Conservation (phyloP, 2,888 invertebrate species). For the Tipula helvola region DNA sequence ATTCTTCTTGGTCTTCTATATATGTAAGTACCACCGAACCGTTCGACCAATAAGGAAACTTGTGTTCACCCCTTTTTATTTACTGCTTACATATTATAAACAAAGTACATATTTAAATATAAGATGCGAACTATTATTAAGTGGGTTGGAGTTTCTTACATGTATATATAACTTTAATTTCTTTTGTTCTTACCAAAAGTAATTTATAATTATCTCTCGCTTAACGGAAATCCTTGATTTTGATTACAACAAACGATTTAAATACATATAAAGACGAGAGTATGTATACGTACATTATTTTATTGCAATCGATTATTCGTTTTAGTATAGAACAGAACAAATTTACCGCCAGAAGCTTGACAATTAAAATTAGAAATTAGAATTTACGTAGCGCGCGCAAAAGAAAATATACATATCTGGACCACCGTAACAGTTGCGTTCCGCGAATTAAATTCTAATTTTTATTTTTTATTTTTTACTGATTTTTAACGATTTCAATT, state of each 20-base stretch:
- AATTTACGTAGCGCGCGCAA: background rate
- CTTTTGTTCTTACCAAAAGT: background rate
- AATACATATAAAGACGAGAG: background rate
- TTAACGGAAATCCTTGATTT: conserved; percentile 8
- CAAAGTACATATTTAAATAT: background rate
- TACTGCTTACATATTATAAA: background rate
- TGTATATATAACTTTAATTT: background rate
- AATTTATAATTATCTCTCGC: background rate
- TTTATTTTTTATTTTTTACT: background rate
- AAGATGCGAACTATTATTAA: conserved; percentile 1
- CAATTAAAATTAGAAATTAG: background rate
- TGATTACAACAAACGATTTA: background rate
- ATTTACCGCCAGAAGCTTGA: conserved; percentile 4
- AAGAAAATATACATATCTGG: background rate
- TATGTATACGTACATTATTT: background rate
- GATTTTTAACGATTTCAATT: background rate
- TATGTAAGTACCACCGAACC: background rate
- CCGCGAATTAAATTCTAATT: background rate
- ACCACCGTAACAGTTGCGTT: background rate
- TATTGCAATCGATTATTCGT: background rate
- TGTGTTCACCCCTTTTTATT: background rate
- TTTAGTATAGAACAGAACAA: background rate
- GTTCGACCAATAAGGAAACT: background rate
- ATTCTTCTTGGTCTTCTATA: background rate
- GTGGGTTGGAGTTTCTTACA: background rate